A percentile compares a stretch with the other conserved stretches of the same genome.
Evolutionary conservation across 2,797 vertebrate species (phyloP).

Genomic region (Halcyon smyrnensis): DNA sequence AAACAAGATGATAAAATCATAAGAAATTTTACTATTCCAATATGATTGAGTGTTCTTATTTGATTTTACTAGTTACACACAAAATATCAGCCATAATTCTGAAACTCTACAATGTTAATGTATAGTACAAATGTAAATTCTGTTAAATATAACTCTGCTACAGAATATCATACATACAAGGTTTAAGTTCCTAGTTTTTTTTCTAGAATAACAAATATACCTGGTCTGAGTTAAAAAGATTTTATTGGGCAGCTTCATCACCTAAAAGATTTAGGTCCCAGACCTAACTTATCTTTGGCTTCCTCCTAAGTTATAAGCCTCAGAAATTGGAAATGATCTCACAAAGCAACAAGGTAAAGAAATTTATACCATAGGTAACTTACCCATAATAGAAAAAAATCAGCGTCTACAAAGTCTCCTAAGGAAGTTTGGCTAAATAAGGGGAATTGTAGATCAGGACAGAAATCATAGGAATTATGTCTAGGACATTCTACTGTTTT

Average conservation of each 20-base stretch:
- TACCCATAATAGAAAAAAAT: neutral
- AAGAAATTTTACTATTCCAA: neutral
- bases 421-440: neutral
- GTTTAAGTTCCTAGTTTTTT: neutral
- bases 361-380: neutral
- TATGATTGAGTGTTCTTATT: neutral
- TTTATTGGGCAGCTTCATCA: neutral
- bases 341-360: neutral
- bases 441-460: neutral
- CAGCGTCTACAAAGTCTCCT: neutral
- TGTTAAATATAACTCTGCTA: neutral
- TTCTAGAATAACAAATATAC: neutral
- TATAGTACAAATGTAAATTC: neutral
- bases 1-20: neutral
- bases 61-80: neutral
- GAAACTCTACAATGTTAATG: neutral
- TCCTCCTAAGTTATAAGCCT: neutral
- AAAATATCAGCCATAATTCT: neutral
- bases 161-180: neutral
- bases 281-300: neutral
- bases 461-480: neutral
- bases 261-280: neutral
- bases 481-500: neutral
- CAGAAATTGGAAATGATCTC: neutral
- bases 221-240: neutral